phyloP scores from a whole-genome alignment of 2,113 vertebrate species.

The Trochalopteron elliotii region DNA sequence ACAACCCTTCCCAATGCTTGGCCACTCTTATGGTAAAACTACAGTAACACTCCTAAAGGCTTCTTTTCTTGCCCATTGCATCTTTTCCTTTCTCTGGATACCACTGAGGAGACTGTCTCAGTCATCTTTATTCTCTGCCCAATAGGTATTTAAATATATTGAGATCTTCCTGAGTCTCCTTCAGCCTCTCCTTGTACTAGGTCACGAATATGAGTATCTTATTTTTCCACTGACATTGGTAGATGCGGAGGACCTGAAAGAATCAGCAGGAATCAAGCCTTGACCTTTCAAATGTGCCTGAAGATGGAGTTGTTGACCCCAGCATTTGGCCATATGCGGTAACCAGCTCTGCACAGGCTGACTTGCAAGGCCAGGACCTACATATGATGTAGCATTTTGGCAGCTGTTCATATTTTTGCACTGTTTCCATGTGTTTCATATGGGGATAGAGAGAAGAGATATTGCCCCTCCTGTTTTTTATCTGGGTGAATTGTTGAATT shows the following conservation, averaged over 20 bases:
- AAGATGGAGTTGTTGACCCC: background rate
- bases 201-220: background rate
- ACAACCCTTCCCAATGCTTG: background rate
- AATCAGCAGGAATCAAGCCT: background rate
- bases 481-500: background rate
- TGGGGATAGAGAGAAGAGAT: background rate
- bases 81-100: background rate
- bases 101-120: background rate
- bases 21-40: background rate
- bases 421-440: background rate
- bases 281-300: background rate
- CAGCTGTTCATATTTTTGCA: background rate
- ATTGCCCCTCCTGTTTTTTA: background rate
- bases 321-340: background rate
- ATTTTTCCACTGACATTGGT: background rate
- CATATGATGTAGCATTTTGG: background rate
- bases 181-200: background rate
- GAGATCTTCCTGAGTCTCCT: background rate
- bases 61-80: background rate
- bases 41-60: background rate
- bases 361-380: background rate
- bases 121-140: background rate
- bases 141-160: background rate
- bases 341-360: background rate
- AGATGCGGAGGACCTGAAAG: background rate